phyloP scores from a whole-genome alignment of 2,797 vertebrate species.

The Gadopsis bispinosus region DNA sequence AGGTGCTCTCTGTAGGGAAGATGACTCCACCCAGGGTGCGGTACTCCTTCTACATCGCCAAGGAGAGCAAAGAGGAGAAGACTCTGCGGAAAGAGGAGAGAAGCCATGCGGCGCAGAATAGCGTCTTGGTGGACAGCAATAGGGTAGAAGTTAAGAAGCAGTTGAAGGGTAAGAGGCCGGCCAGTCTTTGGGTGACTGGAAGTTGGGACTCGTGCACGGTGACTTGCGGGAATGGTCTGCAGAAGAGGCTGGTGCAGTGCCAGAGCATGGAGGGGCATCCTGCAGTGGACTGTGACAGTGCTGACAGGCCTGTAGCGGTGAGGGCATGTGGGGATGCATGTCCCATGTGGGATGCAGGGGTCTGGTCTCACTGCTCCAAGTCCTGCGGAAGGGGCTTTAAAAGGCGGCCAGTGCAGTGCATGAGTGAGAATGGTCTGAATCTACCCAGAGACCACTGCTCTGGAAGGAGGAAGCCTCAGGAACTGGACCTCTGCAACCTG shows the following conservation, averaged over 20 bases:
- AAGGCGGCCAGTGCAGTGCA: constrained; percentile 88
- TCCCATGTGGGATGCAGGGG: constrained; percentile 89
- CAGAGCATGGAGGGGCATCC: constrained; percentile 84
- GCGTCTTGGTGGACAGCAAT: constrained; percentile 82
- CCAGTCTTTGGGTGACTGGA: constrained; percentile 87
- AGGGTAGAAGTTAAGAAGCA: constrained; percentile 66
- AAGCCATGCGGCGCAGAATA: constrained; percentile 85
- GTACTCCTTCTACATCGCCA: constrained; percentile 93
- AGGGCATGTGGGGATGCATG: constrained; percentile 92
- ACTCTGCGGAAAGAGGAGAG: constrained; percentile 83
- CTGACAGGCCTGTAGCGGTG: constrained; percentile 83
- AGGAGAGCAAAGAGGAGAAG: constrained; percentile 89
- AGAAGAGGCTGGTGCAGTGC: constrained; percentile 90
- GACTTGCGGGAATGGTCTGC: constrained; percentile 90
- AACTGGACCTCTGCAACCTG: constrained; percentile 94
- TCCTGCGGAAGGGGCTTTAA: constrained; percentile 95
- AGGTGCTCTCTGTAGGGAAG: constrained; percentile 95
- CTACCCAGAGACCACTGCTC: constrained; percentile 91
- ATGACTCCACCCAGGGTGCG: constrained; percentile 97
- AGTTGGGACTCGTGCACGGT: constrained; percentile 92
- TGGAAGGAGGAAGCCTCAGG: constrained; percentile 93
- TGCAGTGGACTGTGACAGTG: constrained; percentile 82
- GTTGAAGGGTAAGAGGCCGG: constrained; percentile 69
- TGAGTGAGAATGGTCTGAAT: constrained; percentile 74
- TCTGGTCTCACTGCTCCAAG: constrained; percentile 95